Percentiles rank a stretch among this genome's conserved stretches.
Conservation (phyloP, 2,113 vertebrate species). For the Sinocyclocheilus rhinocerous region DNA sequence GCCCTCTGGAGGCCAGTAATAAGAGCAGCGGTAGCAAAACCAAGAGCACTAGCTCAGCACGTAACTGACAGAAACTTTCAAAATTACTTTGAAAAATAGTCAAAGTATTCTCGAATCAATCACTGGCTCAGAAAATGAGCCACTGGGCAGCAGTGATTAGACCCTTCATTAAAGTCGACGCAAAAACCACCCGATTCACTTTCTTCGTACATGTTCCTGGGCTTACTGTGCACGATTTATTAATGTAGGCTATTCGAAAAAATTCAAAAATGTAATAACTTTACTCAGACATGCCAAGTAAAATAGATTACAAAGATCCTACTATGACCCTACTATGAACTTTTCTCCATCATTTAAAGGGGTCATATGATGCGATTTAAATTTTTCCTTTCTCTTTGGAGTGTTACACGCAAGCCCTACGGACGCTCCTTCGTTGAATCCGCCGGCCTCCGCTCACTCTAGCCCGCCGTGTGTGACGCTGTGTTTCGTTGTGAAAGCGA, state of each 20-base stretch:
- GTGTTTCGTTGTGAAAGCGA: too few species aligned
- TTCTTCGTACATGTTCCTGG: background rate
- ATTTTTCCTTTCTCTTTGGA: too few species aligned
- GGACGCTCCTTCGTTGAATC: too few species aligned
- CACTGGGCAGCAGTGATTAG: background rate
- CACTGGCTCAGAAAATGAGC: background rate
- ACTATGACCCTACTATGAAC: background rate
- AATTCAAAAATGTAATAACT: background rate
- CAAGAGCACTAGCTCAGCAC: conserved; percentile 35
- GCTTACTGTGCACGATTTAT: background rate
- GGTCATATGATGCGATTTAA: too few species aligned
- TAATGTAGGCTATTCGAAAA: background rate
- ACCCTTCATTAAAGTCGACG: background rate
- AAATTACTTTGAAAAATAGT: conserved; percentile 27
- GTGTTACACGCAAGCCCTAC: too few species aligned
- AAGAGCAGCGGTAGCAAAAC: conserved; percentile 33
- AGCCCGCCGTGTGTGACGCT: too few species aligned
- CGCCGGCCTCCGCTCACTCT: too few species aligned
- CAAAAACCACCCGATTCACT: background rate
- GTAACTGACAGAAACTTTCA: conserved; percentile 18
- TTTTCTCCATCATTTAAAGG: background rate
- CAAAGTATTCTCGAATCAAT: background rate
- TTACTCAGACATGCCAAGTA: background rate
- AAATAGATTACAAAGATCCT: background rate
- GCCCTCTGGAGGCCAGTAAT: conserved; percentile 34